phyloP scores from a whole-genome alignment of 1,140 invertebrate genomes.

The Lordiphosa clarofinis region DNA sequence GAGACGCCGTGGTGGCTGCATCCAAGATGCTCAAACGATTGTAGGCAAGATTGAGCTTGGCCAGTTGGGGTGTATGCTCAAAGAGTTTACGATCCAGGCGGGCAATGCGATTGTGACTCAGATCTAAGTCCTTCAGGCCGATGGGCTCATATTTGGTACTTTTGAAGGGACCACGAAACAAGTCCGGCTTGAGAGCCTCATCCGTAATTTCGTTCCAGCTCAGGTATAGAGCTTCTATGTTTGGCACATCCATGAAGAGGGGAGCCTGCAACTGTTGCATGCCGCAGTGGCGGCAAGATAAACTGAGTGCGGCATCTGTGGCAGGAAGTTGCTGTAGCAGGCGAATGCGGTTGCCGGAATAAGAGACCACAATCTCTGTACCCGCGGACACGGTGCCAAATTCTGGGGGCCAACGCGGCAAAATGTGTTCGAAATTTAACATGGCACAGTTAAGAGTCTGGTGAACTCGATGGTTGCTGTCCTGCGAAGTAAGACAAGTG shows the following conservation, averaged over 20 bases:
- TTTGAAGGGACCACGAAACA: conserved; percentile 83
- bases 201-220: conserved; percentile 86
- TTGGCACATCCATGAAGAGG: conserved; percentile 84
- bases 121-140: conserved; percentile 83
- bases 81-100: conserved; percentile 85
- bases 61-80: conserved; percentile 85
- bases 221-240: conserved; percentile 85
- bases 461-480: conserved; percentile 38
- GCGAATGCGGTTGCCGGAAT: conserved; percentile 79
- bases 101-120: conserved; percentile 85
- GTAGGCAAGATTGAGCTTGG: conserved; percentile 84
- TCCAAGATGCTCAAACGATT: conserved; percentile 86
- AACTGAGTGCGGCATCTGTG: conserved; percentile 68
- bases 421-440: conserved; percentile 75
- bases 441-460: conserved; percentile 75
- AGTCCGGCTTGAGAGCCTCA: conserved; percentile 81
- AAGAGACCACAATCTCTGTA: conserved; percentile 74
- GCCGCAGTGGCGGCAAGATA: conserved; percentile 80
- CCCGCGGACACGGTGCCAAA: conserved; percentile 48
- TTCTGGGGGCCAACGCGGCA: conserved; percentile 79
- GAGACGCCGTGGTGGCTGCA: conserved; percentile 82
- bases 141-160: conserved; percentile 83
- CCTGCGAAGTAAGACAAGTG: conserved; percentile 47
- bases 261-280: conserved; percentile 82
- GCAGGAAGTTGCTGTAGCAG: conserved; percentile 78